Evolutionary conservation across 2,888 invertebrate genomes (phyloP).

Genomic region (Masnerella sp.): DNA sequence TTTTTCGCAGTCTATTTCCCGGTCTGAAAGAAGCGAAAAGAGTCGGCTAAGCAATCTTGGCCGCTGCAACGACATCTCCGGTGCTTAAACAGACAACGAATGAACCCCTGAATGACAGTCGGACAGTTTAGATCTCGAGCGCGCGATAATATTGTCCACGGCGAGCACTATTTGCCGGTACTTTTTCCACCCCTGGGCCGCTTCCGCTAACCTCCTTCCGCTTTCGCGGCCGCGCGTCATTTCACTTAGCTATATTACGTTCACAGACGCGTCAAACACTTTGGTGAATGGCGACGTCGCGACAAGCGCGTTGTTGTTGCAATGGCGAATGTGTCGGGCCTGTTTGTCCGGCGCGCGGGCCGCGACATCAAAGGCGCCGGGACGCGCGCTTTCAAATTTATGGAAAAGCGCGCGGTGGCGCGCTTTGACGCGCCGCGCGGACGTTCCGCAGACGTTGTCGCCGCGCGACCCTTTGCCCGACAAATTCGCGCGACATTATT

Average conservation of each 20-base stretch:
- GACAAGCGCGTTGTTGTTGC: constrained; percentile 54
- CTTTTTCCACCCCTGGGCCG: constrained; percentile 14
- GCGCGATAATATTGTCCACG: constrained; percentile 57
- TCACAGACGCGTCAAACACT: constrained; percentile 59
- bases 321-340: constrained; percentile 59
- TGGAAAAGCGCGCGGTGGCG: constrained; percentile 31
- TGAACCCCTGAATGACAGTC: constrained; percentile 59
- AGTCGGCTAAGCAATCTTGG: constrained; percentile 49
- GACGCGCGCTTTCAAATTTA: constrained; percentile 54
- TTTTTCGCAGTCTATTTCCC: constrained; percentile 35
- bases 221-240: constrained; percentile 46
- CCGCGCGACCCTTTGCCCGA: no score
- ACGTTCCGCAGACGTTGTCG: no score
- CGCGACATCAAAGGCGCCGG: constrained; percentile 51
- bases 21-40: constrained; percentile 2
- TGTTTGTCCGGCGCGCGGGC: constrained; percentile 44
- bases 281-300: constrained; percentile 56
- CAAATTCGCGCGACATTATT: no score
- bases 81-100: constrained; percentile 57
- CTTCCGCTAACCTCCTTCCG: constrained; percentile 44
- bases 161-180: constrained; percentile 51
- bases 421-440: constrained; percentile 38
- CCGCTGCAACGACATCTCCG: constrained; percentile 56
- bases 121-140: constrained; percentile 56
- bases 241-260: constrained; percentile 61